These are phyloP conservation scores for Onchidella celtica DNA, from an alignment of 2,888 invertebrate genomes.

Conservation along the genomic window DNA sequence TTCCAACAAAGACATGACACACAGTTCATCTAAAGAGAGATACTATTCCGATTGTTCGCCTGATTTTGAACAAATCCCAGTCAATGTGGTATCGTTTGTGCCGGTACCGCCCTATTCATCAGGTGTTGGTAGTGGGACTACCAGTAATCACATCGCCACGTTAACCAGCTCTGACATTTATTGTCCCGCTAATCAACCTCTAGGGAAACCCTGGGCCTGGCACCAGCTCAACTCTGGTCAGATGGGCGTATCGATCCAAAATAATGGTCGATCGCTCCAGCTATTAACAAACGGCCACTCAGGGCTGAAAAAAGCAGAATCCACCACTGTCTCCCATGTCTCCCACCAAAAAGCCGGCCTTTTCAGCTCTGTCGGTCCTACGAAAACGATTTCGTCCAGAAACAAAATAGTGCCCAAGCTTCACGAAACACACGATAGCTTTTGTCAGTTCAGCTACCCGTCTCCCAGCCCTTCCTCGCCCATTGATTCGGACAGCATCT, in stretches of 20 bases:
- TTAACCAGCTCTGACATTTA: neutral
- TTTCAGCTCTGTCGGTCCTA: neutral
- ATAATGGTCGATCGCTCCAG: neutral
- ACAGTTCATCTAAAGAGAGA: neutral
- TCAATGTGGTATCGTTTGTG: conserved; percentile 27
- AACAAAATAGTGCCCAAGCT: neutral
- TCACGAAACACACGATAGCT: neutral
- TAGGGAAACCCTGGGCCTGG: neutral
- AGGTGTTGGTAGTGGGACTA: neutral
- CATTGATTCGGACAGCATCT: conserved; percentile 11
- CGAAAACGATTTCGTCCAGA: neutral
- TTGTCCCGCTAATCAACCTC: neutral
- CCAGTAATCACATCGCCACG: neutral
- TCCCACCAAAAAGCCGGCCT: too few species aligned
- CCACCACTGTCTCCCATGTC: neutral
- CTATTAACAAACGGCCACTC: neutral
- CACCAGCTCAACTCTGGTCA: neutral
- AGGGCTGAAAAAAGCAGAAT: neutral
- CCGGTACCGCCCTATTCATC: neutral
- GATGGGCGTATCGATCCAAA: neutral
- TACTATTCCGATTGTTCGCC: neutral
- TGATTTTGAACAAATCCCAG: conserved; percentile 34
- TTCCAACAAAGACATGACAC: neutral
- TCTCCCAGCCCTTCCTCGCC: neutral
- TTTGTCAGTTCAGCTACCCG: neutral